These are phyloP conservation scores for Rhizoglyphus robini DNA, from an alignment of 1,140 invertebrate species.

Conservation along the genomic window DNA sequence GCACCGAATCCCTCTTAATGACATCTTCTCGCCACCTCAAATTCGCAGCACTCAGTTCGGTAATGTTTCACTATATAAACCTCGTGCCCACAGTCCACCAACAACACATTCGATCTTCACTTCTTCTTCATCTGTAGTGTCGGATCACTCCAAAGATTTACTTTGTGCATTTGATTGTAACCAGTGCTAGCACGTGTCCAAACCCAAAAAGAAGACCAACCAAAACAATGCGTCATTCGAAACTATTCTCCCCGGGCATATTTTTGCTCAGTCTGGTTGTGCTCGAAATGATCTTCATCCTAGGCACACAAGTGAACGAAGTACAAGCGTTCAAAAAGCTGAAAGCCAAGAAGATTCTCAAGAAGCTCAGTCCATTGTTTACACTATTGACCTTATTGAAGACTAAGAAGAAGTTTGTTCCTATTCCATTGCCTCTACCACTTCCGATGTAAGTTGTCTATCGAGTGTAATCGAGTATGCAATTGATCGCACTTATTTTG, in stretches of 20 bases:
- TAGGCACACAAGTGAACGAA: slow-evolving; percentile 7
- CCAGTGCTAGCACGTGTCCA: no score
- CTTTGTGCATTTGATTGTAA: no score
- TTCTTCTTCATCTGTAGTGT: no score
- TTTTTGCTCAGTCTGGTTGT: slow-evolving; percentile 7
- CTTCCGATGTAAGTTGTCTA: slow-evolving; percentile 6
- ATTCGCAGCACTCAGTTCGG: neutral
- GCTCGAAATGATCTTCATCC: neutral
- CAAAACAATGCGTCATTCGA: neutral
- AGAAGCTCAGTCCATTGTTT: neutral
- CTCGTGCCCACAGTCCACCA: neutral
- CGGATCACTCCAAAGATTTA: no score
- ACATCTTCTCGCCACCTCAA: neutral
- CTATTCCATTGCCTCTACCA: neutral
- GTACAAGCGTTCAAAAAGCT: slow-evolving; percentile 11
- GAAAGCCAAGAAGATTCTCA: slow-evolving; percentile 11
- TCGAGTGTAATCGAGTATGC: no score
- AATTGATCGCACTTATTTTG: no score
- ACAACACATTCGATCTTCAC: neutral
- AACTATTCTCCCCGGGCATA: neutral
- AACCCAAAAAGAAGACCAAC: no score
- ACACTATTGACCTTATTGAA: slow-evolving; percentile 9
- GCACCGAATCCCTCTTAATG: neutral
- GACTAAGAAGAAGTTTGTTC: slow-evolving; percentile 9
- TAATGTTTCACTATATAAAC: neutral